Percentiles rank a stretch among this genome's conserved stretches.
These are phyloP conservation scores for Anabas testudineus DNA, from an alignment of 2,797 vertebrate genomes.

Conservation along the genomic window DNA sequence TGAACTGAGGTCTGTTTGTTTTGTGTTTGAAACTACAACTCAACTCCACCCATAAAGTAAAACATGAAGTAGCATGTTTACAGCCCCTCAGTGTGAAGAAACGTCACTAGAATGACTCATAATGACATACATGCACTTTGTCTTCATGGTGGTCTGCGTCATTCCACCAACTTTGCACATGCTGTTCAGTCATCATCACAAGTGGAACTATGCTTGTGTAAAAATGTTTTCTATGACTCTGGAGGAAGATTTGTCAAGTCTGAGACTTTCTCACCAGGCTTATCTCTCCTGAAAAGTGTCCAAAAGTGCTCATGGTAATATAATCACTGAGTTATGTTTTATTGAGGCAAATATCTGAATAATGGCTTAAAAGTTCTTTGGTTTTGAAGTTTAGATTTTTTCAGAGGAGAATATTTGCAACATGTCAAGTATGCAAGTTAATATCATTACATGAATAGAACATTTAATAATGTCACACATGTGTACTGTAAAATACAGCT, in stretches of 20 bases:
- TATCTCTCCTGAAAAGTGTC: not conserved
- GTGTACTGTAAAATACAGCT: too few relatives aligned
- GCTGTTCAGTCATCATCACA: not conserved
- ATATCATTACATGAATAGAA: too few relatives aligned
- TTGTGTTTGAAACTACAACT: too few relatives aligned
- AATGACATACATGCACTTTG: not conserved
- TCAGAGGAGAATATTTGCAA: too few relatives aligned
- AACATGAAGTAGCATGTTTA: not conserved
- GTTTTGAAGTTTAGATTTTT: too few relatives aligned
- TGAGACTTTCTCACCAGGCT: constrained; percentile 1
- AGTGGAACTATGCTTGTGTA: not conserved
- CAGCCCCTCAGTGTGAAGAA: not conserved
- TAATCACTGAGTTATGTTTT: too few relatives aligned
- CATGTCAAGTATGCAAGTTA: too few relatives aligned
- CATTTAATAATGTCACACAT: too few relatives aligned
- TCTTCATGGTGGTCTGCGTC: not conserved
- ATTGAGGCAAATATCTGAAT: too few relatives aligned
- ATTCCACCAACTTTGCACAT: not conserved
- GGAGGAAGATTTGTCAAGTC: not conserved
- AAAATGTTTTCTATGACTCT: not conserved
- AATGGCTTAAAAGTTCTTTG: too few relatives aligned
- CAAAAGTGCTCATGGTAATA: too few relatives aligned
- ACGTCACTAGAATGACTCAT: not conserved
- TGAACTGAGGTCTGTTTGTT: not conserved
- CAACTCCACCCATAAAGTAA: too few relatives aligned